Percentiles rank a stretch among this genome's conserved stretches.
Evolutionary conservation across 1,140 invertebrate genomes (phyloP).

Genomic region (Ooceraea biroi): DNA sequence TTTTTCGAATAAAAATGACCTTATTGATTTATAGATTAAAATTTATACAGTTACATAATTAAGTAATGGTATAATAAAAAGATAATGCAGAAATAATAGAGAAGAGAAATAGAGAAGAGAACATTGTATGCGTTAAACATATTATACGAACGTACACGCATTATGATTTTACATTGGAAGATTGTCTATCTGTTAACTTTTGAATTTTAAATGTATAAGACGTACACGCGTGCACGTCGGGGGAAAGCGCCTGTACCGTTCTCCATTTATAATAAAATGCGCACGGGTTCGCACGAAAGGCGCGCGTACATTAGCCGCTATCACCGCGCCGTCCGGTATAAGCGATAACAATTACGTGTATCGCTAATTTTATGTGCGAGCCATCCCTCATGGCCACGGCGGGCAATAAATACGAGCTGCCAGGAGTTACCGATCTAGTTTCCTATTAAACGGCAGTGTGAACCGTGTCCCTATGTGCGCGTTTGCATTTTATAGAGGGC

Average conservation of each 20-base stretch:
- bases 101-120: too few species aligned
- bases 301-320: conserved; percentile 64
- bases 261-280: conserved; percentile 47
- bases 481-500: conserved; percentile 53
- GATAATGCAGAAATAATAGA: not conserved
- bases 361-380: conserved; percentile 83
- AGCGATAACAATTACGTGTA: conserved; percentile 82
- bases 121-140: too few species aligned
- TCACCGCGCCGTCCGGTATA: conserved; percentile 74
- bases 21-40: too few species aligned
- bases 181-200: not conserved
- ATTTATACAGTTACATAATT: too few species aligned
- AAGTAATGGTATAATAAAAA: not conserved
- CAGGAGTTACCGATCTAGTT: conserved; percentile 70
- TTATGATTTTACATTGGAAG: too few species aligned
- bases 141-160: too few species aligned
- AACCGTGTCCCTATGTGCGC: conserved; percentile 70
- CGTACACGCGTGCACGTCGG: not conserved
- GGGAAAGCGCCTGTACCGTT: not conserved
- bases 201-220: not conserved
- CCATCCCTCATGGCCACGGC: conserved; percentile 68
- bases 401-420: conserved; percentile 72
- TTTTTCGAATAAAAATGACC: too few species aligned
- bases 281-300: conserved; percentile 61
- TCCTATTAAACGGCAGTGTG: conserved; percentile 75